These are phyloP conservation scores for Agrotis puta DNA, from an alignment of 2,888 invertebrate species.

Conservation along the genomic window DNA sequence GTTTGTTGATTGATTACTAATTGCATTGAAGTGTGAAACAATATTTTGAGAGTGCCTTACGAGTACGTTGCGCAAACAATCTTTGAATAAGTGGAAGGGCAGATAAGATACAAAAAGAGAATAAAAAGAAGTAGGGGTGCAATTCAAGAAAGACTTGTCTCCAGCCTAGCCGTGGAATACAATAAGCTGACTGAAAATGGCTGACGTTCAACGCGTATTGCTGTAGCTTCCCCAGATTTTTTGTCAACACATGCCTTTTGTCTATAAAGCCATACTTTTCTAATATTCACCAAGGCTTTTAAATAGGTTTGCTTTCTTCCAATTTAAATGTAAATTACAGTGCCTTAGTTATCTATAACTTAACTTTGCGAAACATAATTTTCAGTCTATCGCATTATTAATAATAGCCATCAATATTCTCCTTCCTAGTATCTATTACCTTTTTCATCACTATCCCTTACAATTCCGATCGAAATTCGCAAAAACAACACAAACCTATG, in stretches of 20 bases:
- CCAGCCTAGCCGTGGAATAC: not conserved
- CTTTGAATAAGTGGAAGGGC: not conserved
- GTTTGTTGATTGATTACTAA: constrained; percentile 30
- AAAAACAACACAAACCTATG: constrained; percentile 57
- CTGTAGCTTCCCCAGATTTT: no score
- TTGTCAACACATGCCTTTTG: no score
- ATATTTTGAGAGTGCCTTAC: not conserved
- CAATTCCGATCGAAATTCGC: constrained; percentile 43
- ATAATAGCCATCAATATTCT: constrained; percentile 14
- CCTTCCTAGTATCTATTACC: constrained; percentile 44
- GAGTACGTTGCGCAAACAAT: not conserved
- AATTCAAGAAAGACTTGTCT: not conserved
- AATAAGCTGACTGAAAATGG: not conserved
- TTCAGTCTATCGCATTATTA: not conserved
- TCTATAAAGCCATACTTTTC: no score
- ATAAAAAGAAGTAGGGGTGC: not conserved
- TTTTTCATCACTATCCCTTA: constrained; percentile 33
- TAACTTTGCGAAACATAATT: not conserved
- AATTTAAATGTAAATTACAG: no score
- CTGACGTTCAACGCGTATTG: no score
- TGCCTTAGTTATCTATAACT: not conserved
- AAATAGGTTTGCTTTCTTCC: no score
- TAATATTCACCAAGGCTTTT: no score
- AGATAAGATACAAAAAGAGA: not conserved
- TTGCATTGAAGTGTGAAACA: not conserved